Evolutionary conservation across 2,888 invertebrate species (phyloP), one percentile per base, ranked within the genome.

Genomic region (Pseudococcus longispinus): DNA sequence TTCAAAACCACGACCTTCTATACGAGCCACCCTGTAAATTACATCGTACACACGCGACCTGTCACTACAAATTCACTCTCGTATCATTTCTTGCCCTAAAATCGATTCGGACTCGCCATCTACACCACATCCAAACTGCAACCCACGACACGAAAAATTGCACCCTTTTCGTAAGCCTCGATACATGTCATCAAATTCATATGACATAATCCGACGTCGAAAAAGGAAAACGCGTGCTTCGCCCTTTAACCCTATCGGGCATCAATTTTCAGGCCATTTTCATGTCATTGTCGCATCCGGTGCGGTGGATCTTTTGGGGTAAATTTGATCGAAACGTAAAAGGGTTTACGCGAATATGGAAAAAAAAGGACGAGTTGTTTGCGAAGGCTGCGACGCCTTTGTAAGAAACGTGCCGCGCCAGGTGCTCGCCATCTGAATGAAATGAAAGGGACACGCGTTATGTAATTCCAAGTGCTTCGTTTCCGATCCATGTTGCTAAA

Each of bases 381-480:
- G 29, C 77, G 37, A 80, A 80, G 77, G 77, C 77, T 80, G 77
- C 74, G n/a, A n/a, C 18, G 18, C 60, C 9, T 80, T 80, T 80
- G 77, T 80, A 80, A 42, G 32, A 80, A 80, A 80, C 77, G 77
- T 42, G 77, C 77, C 77, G 77, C 42, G 77, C 77, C 77, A 80
- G 77, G 77, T 80, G 77, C 77, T 80, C 13, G 37, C 37, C 37
- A 37, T 37, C 37, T n/a, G n/a, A 74, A 37, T 13, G 15, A 8
- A 6, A 42, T n/a, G 32, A 60, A 60, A 60, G 77, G 77, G 77
- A 80, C 77, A 80, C 77, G 77, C 42, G 77, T 80, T 80, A 80
- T 80, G 77, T 80, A 80, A 80, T 80, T 42, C 13, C 20, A 32
- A 29, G 11, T 29, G 42, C 42, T 80, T 42, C 42, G 42, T 80